These are phyloP conservation scores for Phalacrocorax aristotelis DNA, from an alignment of 2,113 vertebrate species.

Conservation along the genomic window DNA sequence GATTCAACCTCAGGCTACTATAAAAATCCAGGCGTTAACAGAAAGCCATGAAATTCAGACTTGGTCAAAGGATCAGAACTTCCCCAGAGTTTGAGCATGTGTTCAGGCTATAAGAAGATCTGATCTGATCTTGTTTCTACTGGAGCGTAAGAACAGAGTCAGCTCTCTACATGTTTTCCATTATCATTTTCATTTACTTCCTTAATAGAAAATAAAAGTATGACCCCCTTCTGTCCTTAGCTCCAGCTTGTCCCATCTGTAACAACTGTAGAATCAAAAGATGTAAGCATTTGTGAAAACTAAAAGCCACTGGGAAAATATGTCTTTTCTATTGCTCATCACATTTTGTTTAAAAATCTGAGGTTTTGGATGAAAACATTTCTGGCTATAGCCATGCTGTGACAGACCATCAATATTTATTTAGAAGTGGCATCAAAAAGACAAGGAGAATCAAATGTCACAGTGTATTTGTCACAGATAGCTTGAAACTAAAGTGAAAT, in stretches of 20 bases:
- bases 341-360: constrained; percentile 27
- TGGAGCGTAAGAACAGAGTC: background rate
- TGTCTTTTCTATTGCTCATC: constrained; percentile 15
- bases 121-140: background rate
- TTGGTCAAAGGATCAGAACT: background rate
- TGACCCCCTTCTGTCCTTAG: background rate
- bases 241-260: background rate
- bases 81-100: background rate
- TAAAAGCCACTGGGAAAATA: constrained; percentile 29
- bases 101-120: background rate
- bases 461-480: constrained; percentile 34
- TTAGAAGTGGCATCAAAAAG: constrained; percentile 44
- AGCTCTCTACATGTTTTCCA: background rate
- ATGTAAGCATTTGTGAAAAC: constrained; percentile 11
- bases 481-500: constrained; percentile 27
- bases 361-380: background rate
- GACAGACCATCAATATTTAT: constrained; percentile 25
- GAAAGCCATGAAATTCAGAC: background rate
- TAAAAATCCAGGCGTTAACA: background rate
- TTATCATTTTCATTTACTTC: background rate
- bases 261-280: background rate
- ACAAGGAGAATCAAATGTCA: constrained; percentile 38
- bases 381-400: background rate
- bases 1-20: background rate
- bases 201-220: background rate